A percentile compares a stretch with the other conserved stretches of the same genome.
phyloP scores from a whole-genome alignment of 1,140 invertebrate genomes.

The silkworm (Bombyx mori) region DNA sequence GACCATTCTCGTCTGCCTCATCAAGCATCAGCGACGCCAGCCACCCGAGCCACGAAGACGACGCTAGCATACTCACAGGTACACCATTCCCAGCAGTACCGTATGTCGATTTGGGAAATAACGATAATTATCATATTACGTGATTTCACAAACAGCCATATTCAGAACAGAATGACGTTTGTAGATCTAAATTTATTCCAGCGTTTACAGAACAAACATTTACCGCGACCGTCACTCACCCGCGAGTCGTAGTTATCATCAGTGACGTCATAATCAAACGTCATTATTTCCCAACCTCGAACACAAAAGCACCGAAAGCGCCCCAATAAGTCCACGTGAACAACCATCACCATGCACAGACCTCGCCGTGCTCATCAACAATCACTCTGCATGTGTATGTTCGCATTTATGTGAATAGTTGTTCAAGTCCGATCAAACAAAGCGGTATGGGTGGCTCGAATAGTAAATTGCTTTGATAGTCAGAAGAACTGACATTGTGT shows the following conservation, averaged over 20 bases:
- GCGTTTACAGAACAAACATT: too few species aligned
- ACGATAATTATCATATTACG: too few species aligned
- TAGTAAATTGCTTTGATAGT: too few species aligned
- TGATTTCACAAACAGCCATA: too few species aligned
- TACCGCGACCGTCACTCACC: too few species aligned
- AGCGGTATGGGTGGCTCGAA: not conserved
- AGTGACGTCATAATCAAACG: not conserved
- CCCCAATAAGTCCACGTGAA: constrained; percentile 16
- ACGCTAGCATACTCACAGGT: constrained; percentile 92
- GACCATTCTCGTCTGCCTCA: constrained; percentile 90
- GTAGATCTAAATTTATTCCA: too few species aligned
- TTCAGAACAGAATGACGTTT: too few species aligned
- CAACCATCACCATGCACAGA: constrained; percentile 67
- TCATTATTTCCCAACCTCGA: constrained; percentile 4
- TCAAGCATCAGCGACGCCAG: constrained; percentile 87
- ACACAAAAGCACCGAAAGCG: constrained; percentile 2
- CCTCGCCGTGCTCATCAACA: constrained; percentile 21
- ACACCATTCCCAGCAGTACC: constrained; percentile 21
- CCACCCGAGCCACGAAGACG: constrained; percentile 81
- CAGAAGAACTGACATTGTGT: too few species aligned
- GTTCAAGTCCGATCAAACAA: constrained; percentile 14
- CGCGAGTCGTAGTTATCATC: too few species aligned
- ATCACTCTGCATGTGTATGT: constrained; percentile 54
- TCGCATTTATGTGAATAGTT: constrained; percentile 40
- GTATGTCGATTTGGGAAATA: too few species aligned